Conservation (phyloP, 2,888 invertebrate genomes). For the Pterostichus niger region DNA sequence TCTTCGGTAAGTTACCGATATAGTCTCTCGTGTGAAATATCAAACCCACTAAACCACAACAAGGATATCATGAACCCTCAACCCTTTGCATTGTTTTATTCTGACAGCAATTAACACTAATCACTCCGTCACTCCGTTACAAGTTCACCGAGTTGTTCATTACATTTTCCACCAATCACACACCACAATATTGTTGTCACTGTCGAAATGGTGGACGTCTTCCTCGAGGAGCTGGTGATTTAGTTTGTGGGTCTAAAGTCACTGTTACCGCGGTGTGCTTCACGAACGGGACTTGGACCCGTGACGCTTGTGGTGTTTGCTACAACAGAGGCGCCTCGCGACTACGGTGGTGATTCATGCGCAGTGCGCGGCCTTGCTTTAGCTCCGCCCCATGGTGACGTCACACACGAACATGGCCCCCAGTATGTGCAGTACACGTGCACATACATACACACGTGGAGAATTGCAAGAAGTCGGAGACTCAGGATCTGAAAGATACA, state of each 20-base stretch:
- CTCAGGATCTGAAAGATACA: no score
- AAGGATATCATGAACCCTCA: no score
- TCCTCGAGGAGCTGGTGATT: background rate
- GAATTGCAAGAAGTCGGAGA: no score
- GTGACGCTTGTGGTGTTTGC: background rate
- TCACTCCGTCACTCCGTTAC: no score
- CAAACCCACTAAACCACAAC: no score
- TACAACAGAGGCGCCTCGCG: background rate
- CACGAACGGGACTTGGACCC: background rate
- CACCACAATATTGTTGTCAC: background rate
- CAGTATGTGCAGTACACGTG: conserved; percentile 17
- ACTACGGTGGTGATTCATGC: conserved; percentile 60
- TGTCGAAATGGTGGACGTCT: background rate
- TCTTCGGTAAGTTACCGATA: no score
- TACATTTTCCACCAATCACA: background rate
- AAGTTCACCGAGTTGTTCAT: no score
- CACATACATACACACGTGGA: conserved; percentile 22
- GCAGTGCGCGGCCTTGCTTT: conserved; percentile 33
- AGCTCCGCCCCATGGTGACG: conserved; percentile 44
- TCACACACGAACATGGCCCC: conserved; percentile 64
- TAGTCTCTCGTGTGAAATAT: no score
- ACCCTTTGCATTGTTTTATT: no score
- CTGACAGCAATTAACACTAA: no score
- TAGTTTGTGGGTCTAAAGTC: no score
- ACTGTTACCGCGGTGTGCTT: background rate